Evolutionary conservation across 2,797 vertebrate species (phyloP), one percentile per base, ranked within the genome.

Genomic region (Anas flavirostris): DNA sequence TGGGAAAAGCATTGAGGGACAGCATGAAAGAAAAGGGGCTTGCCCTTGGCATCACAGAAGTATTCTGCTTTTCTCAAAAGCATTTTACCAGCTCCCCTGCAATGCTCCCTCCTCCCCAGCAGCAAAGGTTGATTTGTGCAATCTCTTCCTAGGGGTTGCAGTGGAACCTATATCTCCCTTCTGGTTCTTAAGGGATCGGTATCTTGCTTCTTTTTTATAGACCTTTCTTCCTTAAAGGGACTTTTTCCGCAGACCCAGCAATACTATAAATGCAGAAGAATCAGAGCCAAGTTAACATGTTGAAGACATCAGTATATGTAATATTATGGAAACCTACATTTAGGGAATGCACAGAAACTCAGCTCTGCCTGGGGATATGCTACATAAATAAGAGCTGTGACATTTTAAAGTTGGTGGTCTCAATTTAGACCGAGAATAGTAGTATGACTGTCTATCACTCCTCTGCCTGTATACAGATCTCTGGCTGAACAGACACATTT

Each of bases 341-440:
- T 62, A 72, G 16, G 16, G 44, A n/a, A 92, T 10, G 4, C 13
- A 23, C 41, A 76, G 82, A 88, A 94, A 75, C 17, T 41, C 59
- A 92, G 62, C 44, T 76, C 50, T 86, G 59, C 79, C 75, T 69
- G 60, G 62, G 68, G 91, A 87, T 73, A 89, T 52, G 69, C 28
- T 66, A 53, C 29, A 89, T 23, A 72, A 86, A 91, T 87, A 85
- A 33, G 23, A 64, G 7, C 15, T 59, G 26, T 28, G 46, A 62
- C 46, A 59, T 87, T 91, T 95, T 94, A 78, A 80, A 77, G 75
- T 64, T 81, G 84, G 79, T 80, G 58, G 58, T 89, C 94, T 86
- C 56, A 79, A 39, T 29, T 78, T 55, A 77, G 72, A 82, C 44
- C 68, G 85, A 91, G 70, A 37, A 63, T 31, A 83, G 56, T 74